Conservation (phyloP, 2,797 vertebrate genomes). For the Melanotaenia pygmaea region DNA sequence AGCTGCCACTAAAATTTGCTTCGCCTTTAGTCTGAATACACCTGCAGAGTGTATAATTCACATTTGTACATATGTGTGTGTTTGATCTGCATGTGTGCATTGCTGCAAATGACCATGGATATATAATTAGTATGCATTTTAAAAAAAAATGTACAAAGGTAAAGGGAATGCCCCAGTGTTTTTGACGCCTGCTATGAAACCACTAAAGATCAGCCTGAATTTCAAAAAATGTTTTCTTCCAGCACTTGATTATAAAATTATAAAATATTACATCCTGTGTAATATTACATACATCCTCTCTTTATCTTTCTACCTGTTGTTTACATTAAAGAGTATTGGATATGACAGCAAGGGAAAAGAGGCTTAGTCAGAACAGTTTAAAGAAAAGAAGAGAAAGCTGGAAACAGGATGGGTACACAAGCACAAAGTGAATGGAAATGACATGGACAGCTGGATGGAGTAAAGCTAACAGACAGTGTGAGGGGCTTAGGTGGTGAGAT, state of each 20-base stretch:
- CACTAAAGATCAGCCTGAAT: slow-evolving; percentile 19
- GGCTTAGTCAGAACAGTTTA: slow-evolving; percentile 4
- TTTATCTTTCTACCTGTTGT: slow-evolving; percentile 17
- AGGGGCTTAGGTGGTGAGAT: slow-evolving; percentile 45
- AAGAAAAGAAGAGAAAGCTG: slow-evolving; percentile 6
- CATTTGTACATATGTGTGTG: slow-evolving; percentile 77
- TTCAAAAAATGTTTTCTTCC: slow-evolving; percentile 15
- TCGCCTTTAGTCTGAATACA: slow-evolving; percentile 59
- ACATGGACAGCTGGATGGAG: slow-evolving; percentile 44
- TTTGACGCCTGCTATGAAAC: slow-evolving; percentile 57
- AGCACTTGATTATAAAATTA: slow-evolving; percentile 14
- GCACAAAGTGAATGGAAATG: slow-evolving; percentile 4
- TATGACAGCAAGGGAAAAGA: background rate
- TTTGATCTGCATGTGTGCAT: slow-evolving; percentile 81
- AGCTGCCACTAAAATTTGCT: slow-evolving; percentile 35
- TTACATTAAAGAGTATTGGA: slow-evolving; percentile 14
- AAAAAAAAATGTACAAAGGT: slow-evolving; percentile 68
- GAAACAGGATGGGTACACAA: slow-evolving; percentile 20
- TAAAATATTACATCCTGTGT: slow-evolving; percentile 23
- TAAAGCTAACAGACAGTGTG: slow-evolving; percentile 37
- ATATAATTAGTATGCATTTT: slow-evolving; percentile 79
- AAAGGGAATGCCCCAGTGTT: slow-evolving; percentile 53
- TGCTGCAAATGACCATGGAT: slow-evolving; percentile 76
- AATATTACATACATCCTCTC: slow-evolving; percentile 7
- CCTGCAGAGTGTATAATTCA: slow-evolving; percentile 61